Evolutionary conservation across 1,140 invertebrate species (phyloP).

Genomic region (Megathymus violae): DNA sequence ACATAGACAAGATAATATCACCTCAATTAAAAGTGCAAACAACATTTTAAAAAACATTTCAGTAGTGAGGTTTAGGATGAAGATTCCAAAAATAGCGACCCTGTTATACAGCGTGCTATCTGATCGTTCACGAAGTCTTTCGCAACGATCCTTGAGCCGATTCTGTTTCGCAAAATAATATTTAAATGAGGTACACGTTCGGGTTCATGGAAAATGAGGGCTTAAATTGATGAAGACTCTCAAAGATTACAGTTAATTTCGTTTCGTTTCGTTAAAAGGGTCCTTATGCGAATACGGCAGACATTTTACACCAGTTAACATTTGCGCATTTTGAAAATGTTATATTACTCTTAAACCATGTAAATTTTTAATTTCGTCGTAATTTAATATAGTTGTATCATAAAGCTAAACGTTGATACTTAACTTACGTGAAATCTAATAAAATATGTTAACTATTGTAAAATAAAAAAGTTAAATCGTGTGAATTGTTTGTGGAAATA

Average conservation of each 20-base stretch:
- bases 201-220: constrained; percentile 13
- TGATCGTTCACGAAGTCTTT: constrained; percentile 28
- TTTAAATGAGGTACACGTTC: constrained; percentile 24
- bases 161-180: constrained; percentile 31
- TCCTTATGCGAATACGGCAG: neutral
- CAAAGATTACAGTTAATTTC: constrained; percentile 18
- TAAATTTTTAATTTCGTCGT: too few species aligned
- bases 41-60: too few species aligned
- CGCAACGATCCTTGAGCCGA: constrained; percentile 32
- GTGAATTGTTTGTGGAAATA: too few species aligned
- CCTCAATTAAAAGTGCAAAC: too few species aligned
- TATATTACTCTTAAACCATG: neutral
- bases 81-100: constrained; percentile 15
- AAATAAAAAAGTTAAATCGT: too few species aligned
- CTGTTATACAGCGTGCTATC: constrained; percentile 29
- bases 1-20: too few species aligned
- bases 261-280: constrained; percentile 16
- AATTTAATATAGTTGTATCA: too few species aligned
- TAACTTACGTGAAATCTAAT: too few species aligned
- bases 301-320: neutral
- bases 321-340: neutral
- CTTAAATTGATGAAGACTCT: constrained; percentile 15
- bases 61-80: neutral
- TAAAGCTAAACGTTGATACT: too few species aligned
- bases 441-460: too few species aligned